Evolutionary conservation across 2,888 invertebrate species (phyloP).

Genomic region (Caenorhabditis sulstoni): DNA sequence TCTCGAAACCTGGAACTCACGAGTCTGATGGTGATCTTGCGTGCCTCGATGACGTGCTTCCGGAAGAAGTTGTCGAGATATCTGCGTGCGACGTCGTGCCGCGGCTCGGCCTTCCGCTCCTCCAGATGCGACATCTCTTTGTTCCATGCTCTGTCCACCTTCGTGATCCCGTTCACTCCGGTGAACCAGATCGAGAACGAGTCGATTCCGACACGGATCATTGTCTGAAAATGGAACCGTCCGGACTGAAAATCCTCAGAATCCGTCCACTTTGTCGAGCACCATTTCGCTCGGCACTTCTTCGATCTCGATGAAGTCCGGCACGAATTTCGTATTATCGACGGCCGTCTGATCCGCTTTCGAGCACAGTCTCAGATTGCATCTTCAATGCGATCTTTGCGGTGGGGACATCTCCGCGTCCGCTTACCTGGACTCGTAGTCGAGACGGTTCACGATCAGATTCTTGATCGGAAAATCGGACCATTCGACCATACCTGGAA

Average conservation of each 20-base stretch:
- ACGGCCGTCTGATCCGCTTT: slow-evolving; percentile 27
- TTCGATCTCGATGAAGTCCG: neutral
- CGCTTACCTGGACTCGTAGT: too few species aligned
- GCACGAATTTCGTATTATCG: slow-evolving; percentile 3
- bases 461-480: too few species aligned
- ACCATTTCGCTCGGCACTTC: slow-evolving; percentile 17
- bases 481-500: too few species aligned
- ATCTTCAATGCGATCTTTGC: neutral
- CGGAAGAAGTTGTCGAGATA: neutral
- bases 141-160: slow-evolving; percentile 32
- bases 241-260: neutral
- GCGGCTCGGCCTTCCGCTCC: slow-evolving; percentile 19
- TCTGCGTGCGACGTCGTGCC: slow-evolving; percentile 3
- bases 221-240: slow-evolving; percentile 7
- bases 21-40: too few species aligned
- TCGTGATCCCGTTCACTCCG: slow-evolving; percentile 23
- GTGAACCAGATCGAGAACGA: slow-evolving; percentile 40
- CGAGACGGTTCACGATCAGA: too few species aligned
- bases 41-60: neutral
- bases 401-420: too few species aligned
- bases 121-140: slow-evolving; percentile 6
- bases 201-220: slow-evolving; percentile 21
- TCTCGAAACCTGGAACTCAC: too few species aligned
- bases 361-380: slow-evolving; percentile 13
- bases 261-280: slow-evolving; percentile 5